Evolutionary conservation across 1,140 invertebrate genomes (phyloP).

Genomic region (Ceratitis capitata): DNA sequence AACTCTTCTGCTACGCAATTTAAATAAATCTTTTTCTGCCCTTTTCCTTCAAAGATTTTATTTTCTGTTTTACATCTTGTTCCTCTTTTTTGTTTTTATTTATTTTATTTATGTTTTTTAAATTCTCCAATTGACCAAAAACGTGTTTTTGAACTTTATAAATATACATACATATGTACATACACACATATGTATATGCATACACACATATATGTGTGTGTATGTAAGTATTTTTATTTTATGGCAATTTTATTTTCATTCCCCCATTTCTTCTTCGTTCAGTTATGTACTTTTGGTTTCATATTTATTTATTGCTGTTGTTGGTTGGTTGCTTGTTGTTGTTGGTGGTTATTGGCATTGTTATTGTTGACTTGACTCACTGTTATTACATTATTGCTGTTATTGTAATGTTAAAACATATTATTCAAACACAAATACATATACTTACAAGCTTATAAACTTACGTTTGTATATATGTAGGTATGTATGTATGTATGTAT

Average conservation of each 20-base stretch:
- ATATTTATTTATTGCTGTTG: not conserved
- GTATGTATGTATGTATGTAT: too few relatives aligned
- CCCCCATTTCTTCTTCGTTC: not conserved
- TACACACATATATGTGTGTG: too few relatives aligned
- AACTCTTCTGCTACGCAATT: constrained; percentile 8
- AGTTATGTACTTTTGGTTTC: not conserved
- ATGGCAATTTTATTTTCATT: not conserved
- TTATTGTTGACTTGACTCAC: not conserved
- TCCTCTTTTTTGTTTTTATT: not conserved
- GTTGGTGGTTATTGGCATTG: not conserved
- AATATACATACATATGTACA: not conserved
- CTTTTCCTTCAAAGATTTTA: not conserved
- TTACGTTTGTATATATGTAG: too few relatives aligned
- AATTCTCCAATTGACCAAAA: not conserved
- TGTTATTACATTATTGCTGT: not conserved
- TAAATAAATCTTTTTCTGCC: not conserved
- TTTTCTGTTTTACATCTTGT: not conserved
- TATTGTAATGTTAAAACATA: not conserved
- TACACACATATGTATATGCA: too few relatives aligned
- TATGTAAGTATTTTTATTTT: too few relatives aligned
- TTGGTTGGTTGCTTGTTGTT: not conserved
- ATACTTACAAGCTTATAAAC: not conserved
- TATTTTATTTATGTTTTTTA: not conserved
- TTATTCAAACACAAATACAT: not conserved
- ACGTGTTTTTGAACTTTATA: not conserved